phyloP scores from a whole-genome alignment of 2,888 invertebrate species.

The Physocephala rufipes region DNA sequence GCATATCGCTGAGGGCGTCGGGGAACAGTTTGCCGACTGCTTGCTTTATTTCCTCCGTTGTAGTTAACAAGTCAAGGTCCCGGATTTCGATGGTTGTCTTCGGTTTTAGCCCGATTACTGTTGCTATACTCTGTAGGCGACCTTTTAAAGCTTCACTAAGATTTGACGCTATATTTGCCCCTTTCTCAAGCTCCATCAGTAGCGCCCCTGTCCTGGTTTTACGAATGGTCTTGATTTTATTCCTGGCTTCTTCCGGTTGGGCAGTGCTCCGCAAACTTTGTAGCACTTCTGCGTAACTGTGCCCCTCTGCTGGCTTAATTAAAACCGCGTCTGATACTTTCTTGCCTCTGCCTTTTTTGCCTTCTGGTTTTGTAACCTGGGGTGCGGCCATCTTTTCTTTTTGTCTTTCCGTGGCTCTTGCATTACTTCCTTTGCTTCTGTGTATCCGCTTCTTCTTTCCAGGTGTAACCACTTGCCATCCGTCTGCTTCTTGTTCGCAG shows the following conservation, averaged over 20 bases:
- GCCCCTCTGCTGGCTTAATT: neutral
- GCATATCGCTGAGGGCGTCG: neutral
- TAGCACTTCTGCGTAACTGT: constrained; percentile 3
- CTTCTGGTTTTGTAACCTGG: neutral
- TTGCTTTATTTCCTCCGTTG: neutral
- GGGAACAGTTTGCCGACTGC: neutral
- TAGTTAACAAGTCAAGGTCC: constrained; percentile 2
- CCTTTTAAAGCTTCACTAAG: neutral
- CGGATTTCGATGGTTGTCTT: neutral
- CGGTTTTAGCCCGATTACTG: constrained; percentile 1
- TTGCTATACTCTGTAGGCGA: neutral
- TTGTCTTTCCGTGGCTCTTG: neutral
- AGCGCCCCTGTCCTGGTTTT: constrained; percentile 3
- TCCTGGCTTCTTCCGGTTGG: neutral
- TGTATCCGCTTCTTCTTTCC: too few relatives aligned
- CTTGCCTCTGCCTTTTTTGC: neutral
- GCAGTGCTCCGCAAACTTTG: neutral
- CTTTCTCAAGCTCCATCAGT: constrained; percentile 2
- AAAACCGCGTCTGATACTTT: neutral
- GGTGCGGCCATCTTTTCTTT: neutral
- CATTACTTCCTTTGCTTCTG: too few relatives aligned
- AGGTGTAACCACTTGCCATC: too few relatives aligned
- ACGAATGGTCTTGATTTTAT: neutral
- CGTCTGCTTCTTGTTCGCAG: too few relatives aligned
- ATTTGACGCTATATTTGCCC: neutral